phyloP scores from a whole-genome alignment of 2,888 invertebrate species.

The Tipula confusa region DNA sequence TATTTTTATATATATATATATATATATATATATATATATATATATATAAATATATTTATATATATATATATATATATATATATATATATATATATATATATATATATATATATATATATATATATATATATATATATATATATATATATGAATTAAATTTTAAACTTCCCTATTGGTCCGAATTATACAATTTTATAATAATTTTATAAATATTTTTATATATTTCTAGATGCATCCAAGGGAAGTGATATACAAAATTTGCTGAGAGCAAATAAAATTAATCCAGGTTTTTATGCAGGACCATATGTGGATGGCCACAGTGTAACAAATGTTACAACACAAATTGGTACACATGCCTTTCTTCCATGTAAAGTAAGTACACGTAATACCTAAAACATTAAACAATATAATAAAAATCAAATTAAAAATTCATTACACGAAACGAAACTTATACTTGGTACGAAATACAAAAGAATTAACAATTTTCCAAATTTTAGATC shows the following conservation, averaged over 20 bases:
- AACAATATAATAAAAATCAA: not conserved
- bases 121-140: too few species aligned
- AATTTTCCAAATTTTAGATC: too few species aligned
- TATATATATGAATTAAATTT: too few species aligned
- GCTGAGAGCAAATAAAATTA: slow-evolving; percentile 4
- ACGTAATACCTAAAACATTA: not conserved
- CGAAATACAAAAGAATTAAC: not conserved
- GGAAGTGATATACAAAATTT: slow-evolving; percentile 12
- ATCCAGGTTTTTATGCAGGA: slow-evolving; percentile 54
- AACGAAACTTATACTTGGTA: not conserved
- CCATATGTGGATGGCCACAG: slow-evolving; percentile 79
- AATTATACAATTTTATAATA: too few species aligned
- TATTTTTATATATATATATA: not conserved
- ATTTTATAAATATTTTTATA: not conserved
- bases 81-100: too few species aligned
- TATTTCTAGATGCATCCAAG: not conserved
- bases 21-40: not conserved
- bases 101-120: too few species aligned
- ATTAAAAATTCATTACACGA: not conserved
- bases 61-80: not conserved
- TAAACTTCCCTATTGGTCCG: too few species aligned
- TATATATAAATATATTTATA: not conserved
- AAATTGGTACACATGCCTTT: slow-evolving; percentile 87
- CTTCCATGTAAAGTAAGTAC: slow-evolving; percentile 74
- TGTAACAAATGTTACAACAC: slow-evolving; percentile 84